Conservation (phyloP, 2,797 vertebrate species). For the Phoebastria nigripes region DNA sequence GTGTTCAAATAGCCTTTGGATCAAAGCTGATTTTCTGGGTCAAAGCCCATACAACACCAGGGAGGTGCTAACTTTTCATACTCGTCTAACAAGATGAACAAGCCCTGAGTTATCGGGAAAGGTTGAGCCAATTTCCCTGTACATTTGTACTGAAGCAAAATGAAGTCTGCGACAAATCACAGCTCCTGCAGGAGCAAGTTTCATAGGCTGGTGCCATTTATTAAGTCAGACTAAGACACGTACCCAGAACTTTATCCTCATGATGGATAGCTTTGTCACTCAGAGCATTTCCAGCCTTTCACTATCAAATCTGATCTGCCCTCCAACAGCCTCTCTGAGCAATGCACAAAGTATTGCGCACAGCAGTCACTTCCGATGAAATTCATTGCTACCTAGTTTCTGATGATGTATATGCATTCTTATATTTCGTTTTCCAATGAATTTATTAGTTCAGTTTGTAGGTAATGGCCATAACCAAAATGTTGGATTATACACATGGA, state of each 20-base stretch:
- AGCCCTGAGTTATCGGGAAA: background rate
- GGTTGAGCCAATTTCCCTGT: background rate
- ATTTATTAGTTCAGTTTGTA: background rate
- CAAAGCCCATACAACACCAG: background rate
- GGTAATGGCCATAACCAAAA: background rate
- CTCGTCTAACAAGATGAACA: background rate
- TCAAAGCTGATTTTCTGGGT: background rate
- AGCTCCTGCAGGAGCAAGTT: background rate
- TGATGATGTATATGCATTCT: background rate
- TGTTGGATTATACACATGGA: background rate
- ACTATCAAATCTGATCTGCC: background rate
- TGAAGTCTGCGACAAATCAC: background rate
- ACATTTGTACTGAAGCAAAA: background rate
- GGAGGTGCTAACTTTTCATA: background rate
- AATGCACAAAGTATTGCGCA: background rate
- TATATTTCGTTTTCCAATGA: background rate
- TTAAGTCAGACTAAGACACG: background rate
- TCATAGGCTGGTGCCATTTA: background rate
- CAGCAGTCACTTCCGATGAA: background rate
- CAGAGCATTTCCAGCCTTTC: background rate
- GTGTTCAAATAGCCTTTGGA: background rate
- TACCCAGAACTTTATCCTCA: background rate
- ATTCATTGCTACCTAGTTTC: background rate
- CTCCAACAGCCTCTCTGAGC: background rate
- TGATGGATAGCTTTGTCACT: background rate